Percentiles rank a stretch among this genome's conserved stretches.
Conservation (phyloP, 2,888 invertebrate species). For the Tinea pellionella region DNA sequence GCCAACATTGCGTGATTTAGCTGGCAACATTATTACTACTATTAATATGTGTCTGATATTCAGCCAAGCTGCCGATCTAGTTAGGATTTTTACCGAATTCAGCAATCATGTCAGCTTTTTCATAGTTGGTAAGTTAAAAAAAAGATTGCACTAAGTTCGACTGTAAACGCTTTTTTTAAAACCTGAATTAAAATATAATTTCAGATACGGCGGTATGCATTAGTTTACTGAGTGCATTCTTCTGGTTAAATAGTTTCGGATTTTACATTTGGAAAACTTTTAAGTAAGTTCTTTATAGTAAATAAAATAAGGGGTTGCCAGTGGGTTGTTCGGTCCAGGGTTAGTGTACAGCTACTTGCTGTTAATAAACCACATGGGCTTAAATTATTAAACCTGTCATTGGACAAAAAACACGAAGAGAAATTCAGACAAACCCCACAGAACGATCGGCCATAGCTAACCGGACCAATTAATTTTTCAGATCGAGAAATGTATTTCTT, state of each 20-base stretch:
- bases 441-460: no score
- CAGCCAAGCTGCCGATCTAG: constrained; percentile 81
- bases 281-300: constrained; percentile 60
- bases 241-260: constrained; percentile 88
- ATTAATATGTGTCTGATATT: constrained; percentile 82
- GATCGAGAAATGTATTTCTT: constrained; percentile 86
- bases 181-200: constrained; percentile 28
- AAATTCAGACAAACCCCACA: no score
- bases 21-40: constrained; percentile 87
- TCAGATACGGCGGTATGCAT: constrained; percentile 82
- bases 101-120: constrained; percentile 84
- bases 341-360: no score
- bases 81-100: constrained; percentile 83
- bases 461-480: constrained; percentile 40
- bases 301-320: no score
- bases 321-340: no score
- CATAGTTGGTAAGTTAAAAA: constrained; percentile 73
- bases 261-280: constrained; percentile 92
- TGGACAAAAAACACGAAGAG: no score
- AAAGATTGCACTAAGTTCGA: no score
- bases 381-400: no score
- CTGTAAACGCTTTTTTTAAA: background rate
- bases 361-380: no score
- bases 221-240: constrained; percentile 82
- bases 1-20: constrained; percentile 83